Conservation (phyloP, 2,888 invertebrate genomes). For the Hofmannophila pseudospretella region DNA sequence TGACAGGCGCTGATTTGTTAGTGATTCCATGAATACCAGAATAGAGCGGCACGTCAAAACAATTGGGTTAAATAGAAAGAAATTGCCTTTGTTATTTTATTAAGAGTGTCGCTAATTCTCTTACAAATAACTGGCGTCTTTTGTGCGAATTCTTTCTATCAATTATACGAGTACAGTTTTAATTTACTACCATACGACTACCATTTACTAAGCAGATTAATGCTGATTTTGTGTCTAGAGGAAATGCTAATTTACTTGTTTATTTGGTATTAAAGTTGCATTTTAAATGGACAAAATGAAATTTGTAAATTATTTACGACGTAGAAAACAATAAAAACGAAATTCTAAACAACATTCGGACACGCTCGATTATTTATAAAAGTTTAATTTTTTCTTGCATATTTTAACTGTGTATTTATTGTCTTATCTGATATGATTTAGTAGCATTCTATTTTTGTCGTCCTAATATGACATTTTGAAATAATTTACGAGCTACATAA, state of each 20-base stretch:
- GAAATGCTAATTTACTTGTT: background rate
- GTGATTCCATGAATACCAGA: conserved; percentile 56
- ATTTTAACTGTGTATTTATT: conserved; percentile 8
- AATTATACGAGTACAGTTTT: conserved; percentile 35
- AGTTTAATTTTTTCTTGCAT: conserved; percentile 5
- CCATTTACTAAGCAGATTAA: background rate
- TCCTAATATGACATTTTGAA: conserved; percentile 30
- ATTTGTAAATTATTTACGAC: conserved; percentile 9
- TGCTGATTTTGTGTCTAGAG: background rate
- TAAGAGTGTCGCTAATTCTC: conserved; percentile 40
- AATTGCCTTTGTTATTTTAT: conserved; percentile 44
- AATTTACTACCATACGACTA: conserved; percentile 20
- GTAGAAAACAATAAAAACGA: conserved; percentile 11
- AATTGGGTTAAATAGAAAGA: conserved; percentile 41
- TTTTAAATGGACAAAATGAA: conserved; percentile 5
- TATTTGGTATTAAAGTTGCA: background rate
- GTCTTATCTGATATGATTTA: conserved; percentile 14
- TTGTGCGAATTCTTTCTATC: conserved; percentile 39
- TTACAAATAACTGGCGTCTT: conserved; percentile 44
- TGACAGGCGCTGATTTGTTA: conserved; percentile 70
- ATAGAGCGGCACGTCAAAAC: conserved; percentile 59
- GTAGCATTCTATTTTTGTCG: conserved; percentile 19
- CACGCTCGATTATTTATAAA: conserved; percentile 4
- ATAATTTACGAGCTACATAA: conserved; percentile 36
- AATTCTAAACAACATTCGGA: conserved; percentile 8